Evolutionary conservation across 2,113 vertebrate species (phyloP).

Genomic region (Apaloderma vittatum): DNA sequence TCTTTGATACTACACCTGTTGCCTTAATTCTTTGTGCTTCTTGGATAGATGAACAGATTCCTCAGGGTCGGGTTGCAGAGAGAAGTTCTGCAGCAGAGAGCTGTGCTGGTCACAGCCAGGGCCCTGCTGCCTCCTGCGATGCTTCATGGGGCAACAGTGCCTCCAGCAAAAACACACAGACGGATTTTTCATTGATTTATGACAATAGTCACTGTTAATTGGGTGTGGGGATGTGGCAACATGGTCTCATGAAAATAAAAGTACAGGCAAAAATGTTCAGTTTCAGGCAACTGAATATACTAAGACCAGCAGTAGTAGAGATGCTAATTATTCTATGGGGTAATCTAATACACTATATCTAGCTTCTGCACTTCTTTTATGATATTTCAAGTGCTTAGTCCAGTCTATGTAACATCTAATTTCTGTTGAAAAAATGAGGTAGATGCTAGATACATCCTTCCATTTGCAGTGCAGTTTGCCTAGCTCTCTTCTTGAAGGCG

Average conservation of each 20-base stretch:
- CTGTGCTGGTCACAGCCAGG: not conserved
- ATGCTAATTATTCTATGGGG: not conserved
- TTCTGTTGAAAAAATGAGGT: not conserved
- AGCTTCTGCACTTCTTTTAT: not conserved
- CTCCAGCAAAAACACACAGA: not conserved
- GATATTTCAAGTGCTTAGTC: not conserved
- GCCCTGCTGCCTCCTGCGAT: not conserved
- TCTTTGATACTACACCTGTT: slow-evolving; percentile 43
- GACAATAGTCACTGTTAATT: not conserved
- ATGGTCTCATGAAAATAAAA: not conserved
- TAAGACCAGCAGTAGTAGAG: accelerated
- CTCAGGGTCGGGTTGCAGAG: not conserved
- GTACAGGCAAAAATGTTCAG: not conserved
- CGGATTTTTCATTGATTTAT: not conserved
- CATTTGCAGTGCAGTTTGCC: not conserved
- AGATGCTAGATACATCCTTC: not conserved
- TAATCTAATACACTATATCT: not conserved
- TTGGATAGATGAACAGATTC: not conserved
- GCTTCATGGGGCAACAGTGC: not conserved
- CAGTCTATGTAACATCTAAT: not conserved
- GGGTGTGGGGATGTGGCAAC: not conserved
- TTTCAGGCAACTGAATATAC: not conserved
- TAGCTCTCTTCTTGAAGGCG: not conserved
- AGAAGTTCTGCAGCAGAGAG: not conserved
- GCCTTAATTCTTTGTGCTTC: not conserved